Percentiles rank a stretch among this genome's conserved stretches.
Evolutionary conservation across 2,888 invertebrate species (phyloP).

Genomic region (Brachypalpus laphriformis): DNA sequence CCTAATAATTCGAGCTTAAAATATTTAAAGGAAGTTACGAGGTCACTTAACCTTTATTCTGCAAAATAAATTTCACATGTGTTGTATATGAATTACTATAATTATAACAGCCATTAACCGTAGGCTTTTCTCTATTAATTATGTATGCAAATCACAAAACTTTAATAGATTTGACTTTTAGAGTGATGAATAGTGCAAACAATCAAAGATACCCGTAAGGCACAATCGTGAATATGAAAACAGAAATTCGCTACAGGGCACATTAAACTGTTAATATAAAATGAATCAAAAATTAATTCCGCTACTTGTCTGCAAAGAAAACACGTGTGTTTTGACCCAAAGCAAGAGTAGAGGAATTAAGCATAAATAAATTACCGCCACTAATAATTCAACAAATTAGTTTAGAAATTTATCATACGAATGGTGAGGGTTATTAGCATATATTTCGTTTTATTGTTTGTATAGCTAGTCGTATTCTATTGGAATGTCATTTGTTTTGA

Average conservation of each 20-base stretch:
- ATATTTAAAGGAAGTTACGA: no score
- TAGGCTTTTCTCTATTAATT: neutral
- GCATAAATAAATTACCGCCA: neutral
- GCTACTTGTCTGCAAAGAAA: neutral
- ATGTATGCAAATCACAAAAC: neutral
- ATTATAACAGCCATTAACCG: neutral
- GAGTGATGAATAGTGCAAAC: neutral
- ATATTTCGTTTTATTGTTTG: neutral
- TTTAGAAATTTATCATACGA: neutral
- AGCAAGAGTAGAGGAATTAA: neutral
- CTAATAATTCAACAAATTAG: neutral
- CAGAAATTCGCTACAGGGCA: neutral
- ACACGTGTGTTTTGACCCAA: neutral
- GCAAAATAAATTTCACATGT: neutral
- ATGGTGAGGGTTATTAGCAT: neutral
- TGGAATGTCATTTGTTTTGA: neutral
- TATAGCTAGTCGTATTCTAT: neutral
- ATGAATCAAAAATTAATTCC: neutral
- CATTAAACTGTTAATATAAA: neutral
- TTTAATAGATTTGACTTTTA: neutral
- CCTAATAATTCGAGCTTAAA: no score
- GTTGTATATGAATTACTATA: neutral
- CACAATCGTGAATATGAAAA: neutral
- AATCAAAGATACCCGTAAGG: neutral
- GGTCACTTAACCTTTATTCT: no score